Percentiles rank a stretch among this genome's conserved stretches.
Conservation (phyloP, 2,113 vertebrate genomes). For the Phalacrocorax pelagicus region DNA sequence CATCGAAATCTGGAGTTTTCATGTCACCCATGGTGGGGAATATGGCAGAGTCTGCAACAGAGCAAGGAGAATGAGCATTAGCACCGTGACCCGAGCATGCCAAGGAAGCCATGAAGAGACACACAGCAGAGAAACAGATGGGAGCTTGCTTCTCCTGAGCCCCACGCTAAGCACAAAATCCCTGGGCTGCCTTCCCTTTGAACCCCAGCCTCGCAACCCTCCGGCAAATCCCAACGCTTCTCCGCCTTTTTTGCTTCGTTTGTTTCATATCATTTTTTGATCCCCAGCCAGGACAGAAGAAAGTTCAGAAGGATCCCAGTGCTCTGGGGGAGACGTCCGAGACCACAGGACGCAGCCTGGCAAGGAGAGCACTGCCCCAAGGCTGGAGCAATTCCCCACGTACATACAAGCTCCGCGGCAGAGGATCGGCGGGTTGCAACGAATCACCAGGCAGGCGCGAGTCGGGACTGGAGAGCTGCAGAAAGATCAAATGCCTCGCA, state of each 20-base stretch:
- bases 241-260: rapidly evolving
- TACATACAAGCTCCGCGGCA: rapidly evolving
- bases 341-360: rapidly evolving
- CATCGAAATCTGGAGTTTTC: conserved; percentile 98
- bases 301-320: neutral
- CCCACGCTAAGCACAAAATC: neutral
- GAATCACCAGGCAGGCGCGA: rapidly evolving
- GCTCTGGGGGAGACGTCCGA: rapidly evolving
- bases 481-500: rapidly evolving
- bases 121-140: neutral
- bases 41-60: neutral
- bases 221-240: rapidly evolving
- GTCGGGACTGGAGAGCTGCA: neutral
- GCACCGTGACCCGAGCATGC: rapidly evolving
- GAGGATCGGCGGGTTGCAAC: too few relatives aligned
- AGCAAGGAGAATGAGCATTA: neutral
- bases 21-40: conserved; percentile 91
- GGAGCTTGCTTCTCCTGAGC: neutral
- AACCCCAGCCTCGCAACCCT: neutral
- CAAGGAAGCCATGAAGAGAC: rapidly evolving
- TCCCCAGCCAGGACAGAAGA: neutral
- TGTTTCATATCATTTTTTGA: rapidly evolving
- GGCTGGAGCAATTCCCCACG: neutral
- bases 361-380: neutral
- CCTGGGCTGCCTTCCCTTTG: rapidly evolving